These are phyloP conservation scores for Romanomermis culicivorax DNA, from an alignment of 2,888 invertebrate genomes.

Conservation along the genomic window DNA sequence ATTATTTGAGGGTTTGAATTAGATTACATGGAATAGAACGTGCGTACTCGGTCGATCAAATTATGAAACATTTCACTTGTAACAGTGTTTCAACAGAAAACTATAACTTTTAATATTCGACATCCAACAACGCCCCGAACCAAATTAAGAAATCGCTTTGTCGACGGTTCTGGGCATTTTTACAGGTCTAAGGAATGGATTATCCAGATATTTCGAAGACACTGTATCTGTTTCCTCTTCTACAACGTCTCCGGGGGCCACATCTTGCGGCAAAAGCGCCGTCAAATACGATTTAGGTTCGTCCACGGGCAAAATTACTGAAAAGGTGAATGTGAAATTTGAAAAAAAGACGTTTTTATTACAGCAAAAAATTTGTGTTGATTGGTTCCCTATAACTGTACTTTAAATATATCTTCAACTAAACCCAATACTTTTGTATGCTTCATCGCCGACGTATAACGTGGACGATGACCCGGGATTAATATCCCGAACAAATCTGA, in stretches of 20 bases:
- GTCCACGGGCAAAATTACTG: conserved; percentile 41
- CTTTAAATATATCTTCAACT: too few species aligned
- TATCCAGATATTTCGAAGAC: conserved; percentile 42
- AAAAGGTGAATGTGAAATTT: not conserved
- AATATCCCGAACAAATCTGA: conserved; percentile 71
- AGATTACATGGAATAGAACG: too few species aligned
- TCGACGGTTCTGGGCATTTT: conserved; percentile 28
- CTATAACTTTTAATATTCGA: too few species aligned
- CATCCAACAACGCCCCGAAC: too few species aligned
- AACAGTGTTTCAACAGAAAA: too few species aligned
- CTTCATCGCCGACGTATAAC: not conserved
- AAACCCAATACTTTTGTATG: not conserved
- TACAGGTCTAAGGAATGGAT: conserved; percentile 45
- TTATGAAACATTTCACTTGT: too few species aligned
- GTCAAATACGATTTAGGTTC: conserved; percentile 54
- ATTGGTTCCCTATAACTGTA: too few species aligned
- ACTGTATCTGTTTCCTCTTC: conserved; percentile 24
- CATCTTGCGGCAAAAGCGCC: conserved; percentile 71
- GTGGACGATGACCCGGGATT: not conserved
- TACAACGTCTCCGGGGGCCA: conserved; percentile 68
- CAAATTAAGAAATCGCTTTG: too few species aligned
- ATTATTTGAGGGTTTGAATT: too few species aligned
- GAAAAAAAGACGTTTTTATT: not conserved
- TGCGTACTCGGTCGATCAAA: too few species aligned
- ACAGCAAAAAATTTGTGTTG: too few species aligned